Percentiles rank a stretch among this genome's conserved stretches.
phyloP scores from a whole-genome alignment of 2,888 invertebrate genomes.

The Fragum sueziense region DNA sequence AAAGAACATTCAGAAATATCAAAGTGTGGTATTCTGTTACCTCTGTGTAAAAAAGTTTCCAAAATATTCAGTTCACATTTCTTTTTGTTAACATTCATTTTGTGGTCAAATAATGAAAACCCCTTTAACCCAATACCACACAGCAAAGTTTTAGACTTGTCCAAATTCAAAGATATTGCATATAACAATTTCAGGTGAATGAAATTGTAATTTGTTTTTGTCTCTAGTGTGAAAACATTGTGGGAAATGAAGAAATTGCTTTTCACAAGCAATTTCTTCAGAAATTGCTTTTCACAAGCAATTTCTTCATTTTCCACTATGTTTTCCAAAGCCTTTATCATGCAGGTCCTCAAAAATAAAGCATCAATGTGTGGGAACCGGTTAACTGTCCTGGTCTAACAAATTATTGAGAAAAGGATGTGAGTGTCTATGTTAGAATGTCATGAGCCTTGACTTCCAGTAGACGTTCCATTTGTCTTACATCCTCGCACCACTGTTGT shows the following conservation, averaged over 20 bases:
- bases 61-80: too few species aligned
- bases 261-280: constrained; percentile 6
- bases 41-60: too few species aligned
- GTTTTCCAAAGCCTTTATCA: not conserved
- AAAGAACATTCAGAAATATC: too few species aligned
- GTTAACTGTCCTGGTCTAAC: not conserved
- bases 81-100: too few species aligned
- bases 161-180: not conserved
- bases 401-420: not conserved
- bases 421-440: constrained; percentile 85
- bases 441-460: constrained; percentile 90
- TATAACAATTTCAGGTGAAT: not conserved
- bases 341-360: not conserved
- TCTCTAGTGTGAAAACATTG: not conserved
- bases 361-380: not conserved
- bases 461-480: constrained; percentile 88
- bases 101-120: too few species aligned
- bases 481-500: constrained; percentile 89
- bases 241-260: constrained; percentile 3
- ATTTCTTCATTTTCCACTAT: constrained; percentile 1
- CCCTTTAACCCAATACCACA: not conserved
- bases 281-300: constrained; percentile 10
- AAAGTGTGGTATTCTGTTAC: too few species aligned
- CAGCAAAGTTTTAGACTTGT: not conserved
- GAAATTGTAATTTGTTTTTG: not conserved